phyloP scores from a whole-genome alignment of 2,888 invertebrate species.

The Polydrusus pterygomalis region DNA sequence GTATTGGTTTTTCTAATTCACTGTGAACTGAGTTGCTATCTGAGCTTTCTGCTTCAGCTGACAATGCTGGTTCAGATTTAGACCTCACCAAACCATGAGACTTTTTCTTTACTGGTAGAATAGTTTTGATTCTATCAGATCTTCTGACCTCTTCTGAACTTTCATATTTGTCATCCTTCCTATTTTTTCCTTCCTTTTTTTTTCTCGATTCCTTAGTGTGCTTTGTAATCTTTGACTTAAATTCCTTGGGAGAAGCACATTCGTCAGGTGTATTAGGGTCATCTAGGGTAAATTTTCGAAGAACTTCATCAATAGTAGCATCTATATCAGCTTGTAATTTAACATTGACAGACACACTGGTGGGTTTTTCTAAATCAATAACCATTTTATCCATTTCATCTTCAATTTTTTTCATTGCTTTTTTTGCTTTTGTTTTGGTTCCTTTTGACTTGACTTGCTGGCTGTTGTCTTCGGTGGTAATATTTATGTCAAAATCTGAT shows the following conservation, averaged over 20 bases:
- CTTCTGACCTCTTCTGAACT: constrained; percentile 74
- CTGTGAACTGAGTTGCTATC: constrained; percentile 72
- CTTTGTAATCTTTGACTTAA: constrained; percentile 29
- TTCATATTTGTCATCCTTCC: constrained; percentile 44
- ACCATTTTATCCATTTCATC: constrained; percentile 41
- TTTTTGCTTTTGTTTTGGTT: constrained; percentile 15
- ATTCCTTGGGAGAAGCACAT: constrained; percentile 22
- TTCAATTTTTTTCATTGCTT: constrained; percentile 27
- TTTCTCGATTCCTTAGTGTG: constrained; percentile 27
- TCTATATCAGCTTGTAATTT: constrained; percentile 31
- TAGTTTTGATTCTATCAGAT: constrained; percentile 85
- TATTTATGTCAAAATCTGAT: background rate
- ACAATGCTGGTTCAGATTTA: constrained; percentile 68
- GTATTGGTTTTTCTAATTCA: constrained; percentile 59
- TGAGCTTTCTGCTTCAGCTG: constrained; percentile 73
- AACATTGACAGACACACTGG: background rate
- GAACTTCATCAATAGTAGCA: constrained; percentile 44
- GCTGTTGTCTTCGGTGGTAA: constrained; percentile 9
- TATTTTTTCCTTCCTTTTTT: constrained; percentile 34
- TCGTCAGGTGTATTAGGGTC: constrained; percentile 19
- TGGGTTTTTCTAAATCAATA: constrained; percentile 7
- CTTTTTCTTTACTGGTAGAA: constrained; percentile 80
- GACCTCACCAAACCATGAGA: constrained; percentile 79
- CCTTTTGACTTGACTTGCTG: constrained; percentile 32
- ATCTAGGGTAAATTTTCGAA: constrained; percentile 36